Evolutionary conservation across 2,888 invertebrate genomes (phyloP), one percentile per base, ranked within the genome.

Genomic region (Drosophila paranaensis): DNA sequence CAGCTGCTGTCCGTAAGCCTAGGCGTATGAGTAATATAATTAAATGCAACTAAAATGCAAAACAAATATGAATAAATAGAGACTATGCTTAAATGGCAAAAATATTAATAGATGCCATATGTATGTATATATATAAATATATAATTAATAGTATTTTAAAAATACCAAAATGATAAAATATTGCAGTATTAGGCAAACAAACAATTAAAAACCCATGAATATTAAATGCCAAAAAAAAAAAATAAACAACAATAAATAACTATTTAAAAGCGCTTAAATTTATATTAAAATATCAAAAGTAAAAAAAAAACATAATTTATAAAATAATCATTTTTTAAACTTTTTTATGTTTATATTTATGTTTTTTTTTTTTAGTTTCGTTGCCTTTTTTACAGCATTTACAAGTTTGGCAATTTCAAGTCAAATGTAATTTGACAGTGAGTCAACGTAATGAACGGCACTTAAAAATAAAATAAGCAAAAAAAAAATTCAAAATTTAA

Each of bases 351-450:
- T 60, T 16, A 45, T 45, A 13, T 30, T 13, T 9, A 10, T 10
- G 65, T 51, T 45, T 37, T 37, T 4, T 20, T 11, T 50, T 33
- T 16, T 48, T 48, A 1, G 14, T 8, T 48, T 30, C 33, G 2
- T 30, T 20, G n/a, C 13, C n/a, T 39, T n/a, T 14, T 14, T 20
- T 20, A 20, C 16, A 60, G 60, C 67, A 69, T 81, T 74, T 78
- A 83, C 87, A 83, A 81, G 88, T 89, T 88, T 90, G 90, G 87
- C 70, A 87, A 90, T 78, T 82, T 75, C 80, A 79, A 78, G 64
- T 81, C 79, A 81, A 88, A 83, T 74, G 76, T 75, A 89, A 89
- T 89, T 89, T 83, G 87, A 86, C 89, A 82, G 73, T 54, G 74
- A 74, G 76, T 74, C 75, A 79, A 39, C 88, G 76, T 85, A 88